Conservation (phyloP, 2,797 vertebrate species). For the Morelia viridis region DNA sequence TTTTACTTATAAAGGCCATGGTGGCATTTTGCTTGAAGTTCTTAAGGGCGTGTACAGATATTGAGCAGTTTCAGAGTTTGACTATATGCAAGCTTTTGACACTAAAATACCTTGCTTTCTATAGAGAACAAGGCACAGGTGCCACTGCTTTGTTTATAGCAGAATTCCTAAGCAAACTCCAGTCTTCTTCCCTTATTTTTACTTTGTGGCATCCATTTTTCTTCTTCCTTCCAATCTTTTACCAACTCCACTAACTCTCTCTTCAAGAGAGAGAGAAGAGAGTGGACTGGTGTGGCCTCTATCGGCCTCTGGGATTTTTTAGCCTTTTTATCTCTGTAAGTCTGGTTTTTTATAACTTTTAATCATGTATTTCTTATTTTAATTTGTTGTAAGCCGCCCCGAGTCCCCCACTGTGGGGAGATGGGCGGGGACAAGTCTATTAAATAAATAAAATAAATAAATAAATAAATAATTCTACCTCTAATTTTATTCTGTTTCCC, state of each 20-base stretch:
- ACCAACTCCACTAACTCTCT: neutral
- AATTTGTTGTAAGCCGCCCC: too few species aligned
- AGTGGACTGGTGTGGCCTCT: too few species aligned
- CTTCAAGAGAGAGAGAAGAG: neutral
- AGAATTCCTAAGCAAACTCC: neutral
- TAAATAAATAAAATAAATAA: too few species aligned
- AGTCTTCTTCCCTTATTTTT: neutral
- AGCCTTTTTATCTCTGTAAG: too few species aligned
- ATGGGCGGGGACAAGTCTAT: too few species aligned
- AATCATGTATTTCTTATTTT: too few species aligned
- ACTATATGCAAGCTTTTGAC: neutral
- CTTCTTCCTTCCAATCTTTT: too few species aligned
- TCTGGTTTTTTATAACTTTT: too few species aligned
- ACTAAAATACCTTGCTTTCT: neutral
- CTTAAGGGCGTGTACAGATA: slow-evolving; percentile 4
- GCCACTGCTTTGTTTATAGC: neutral
- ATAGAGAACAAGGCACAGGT: neutral
- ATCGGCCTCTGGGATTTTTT: too few species aligned
- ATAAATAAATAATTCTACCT: neutral
- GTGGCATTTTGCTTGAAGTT: neutral
- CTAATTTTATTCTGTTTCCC: neutral
- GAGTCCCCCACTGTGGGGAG: too few species aligned
- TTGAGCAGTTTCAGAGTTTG: slow-evolving; percentile 24
- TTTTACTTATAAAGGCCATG: neutral
- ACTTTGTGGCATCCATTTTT: neutral